These are phyloP conservation scores for Aphis gossypii DNA, from an alignment of 1,140 invertebrate species.

Conservation along the genomic window DNA sequence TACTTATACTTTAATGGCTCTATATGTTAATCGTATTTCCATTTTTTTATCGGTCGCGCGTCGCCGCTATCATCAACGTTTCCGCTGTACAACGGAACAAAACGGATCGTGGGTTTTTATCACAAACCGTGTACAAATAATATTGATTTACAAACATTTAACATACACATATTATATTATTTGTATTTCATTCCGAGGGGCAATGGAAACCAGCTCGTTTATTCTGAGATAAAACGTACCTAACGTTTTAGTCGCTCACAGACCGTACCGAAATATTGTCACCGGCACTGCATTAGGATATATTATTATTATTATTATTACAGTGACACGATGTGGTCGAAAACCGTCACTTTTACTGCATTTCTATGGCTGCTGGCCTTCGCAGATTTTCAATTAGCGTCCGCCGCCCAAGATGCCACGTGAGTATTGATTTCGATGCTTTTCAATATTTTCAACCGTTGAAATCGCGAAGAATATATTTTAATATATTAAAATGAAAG, in stretches of 20 bases:
- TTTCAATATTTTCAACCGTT: background rate
- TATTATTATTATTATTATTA: background rate
- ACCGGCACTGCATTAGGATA: background rate
- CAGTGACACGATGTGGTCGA: slow-evolving; percentile 22
- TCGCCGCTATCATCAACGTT: background rate
- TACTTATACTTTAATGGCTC: background rate
- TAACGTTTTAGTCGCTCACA: background rate
- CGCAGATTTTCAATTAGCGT: background rate
- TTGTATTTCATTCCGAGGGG: background rate
- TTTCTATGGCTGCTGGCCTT: background rate
- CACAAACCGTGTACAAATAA: background rate
- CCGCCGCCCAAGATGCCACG: slow-evolving; percentile 21
- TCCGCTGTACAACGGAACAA: slow-evolving; percentile 20
- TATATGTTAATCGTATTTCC: background rate
- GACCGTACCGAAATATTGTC: background rate
- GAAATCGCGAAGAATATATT: background rate
- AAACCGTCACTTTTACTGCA: background rate
- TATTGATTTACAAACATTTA: slow-evolving; percentile 8
- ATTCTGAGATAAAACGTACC: background rate
- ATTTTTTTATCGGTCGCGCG: background rate
- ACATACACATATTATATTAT: background rate
- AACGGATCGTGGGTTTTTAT: slow-evolving; percentile 37
- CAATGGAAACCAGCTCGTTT: background rate
- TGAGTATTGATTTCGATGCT: background rate
- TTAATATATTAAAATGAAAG: background rate